Evolutionary conservation across 2,888 invertebrate species (phyloP), one percentile per base, ranked within the genome.

Genomic region (Ochropleura leucogaster): DNA sequence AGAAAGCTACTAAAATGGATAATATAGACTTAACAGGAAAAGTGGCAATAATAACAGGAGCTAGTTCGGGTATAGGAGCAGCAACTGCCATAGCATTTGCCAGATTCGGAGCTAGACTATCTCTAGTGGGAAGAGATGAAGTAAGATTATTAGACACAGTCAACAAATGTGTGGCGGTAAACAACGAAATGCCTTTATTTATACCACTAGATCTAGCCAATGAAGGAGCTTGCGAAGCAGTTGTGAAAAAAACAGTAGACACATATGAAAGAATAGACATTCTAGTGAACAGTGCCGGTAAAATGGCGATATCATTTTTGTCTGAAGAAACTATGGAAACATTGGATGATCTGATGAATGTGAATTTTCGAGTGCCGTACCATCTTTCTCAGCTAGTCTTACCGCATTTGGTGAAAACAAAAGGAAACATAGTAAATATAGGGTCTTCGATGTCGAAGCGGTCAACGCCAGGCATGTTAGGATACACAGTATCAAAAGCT

Each of bases 21-120:
- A 80, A 80, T 63, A 85, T 93, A 40, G 83, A 91, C 65, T 90
- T 93, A 42, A 83, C 70, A 57, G 88, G 89, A 14, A 93, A 93
- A 89, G 92, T 93, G 3, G 91, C 90, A 10, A 92, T 93, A 20
- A 85, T 93, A 65, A 93, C 93, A 8, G 93, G 93, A 0, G 93
- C 93, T 0, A 93, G 93, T 79, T 93, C 92, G 0, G 93, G 92
- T 0, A 92, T 93, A 30, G 92, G 93, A 6, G 93, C 93, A 5
- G 92, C 89, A 67, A 88, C 91, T 3, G 93, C 93, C 0, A 82
- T 87, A 73, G 79, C 84, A 0, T 90, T 92, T 46, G 90, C 93
- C 1, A 75, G 71, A 7, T 89, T 87, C 16, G 90, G 91, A 65
- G 93, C 93, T 0, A 88, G 82, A 51, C 72, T 93, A 0, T 87